A percentile compares a stretch with the other conserved stretches of the same genome.
phyloP scores from a whole-genome alignment of 2,797 vertebrate genomes.

The Sternarchorhynchus goeldii region DNA sequence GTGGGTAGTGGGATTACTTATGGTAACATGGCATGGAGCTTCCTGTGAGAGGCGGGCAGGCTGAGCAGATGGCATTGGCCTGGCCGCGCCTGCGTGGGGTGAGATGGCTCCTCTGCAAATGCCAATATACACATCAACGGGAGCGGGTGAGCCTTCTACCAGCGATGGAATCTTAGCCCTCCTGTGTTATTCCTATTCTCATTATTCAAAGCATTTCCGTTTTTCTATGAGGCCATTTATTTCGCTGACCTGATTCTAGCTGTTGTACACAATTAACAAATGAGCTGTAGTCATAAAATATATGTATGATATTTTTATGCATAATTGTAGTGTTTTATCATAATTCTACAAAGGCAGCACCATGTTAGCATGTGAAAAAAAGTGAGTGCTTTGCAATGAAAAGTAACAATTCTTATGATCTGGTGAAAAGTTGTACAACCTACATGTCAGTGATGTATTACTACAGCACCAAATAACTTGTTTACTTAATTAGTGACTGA shows the following conservation, averaged over 20 bases:
- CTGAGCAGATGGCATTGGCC: slow-evolving; percentile 75
- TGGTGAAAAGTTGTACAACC: slow-evolving; percentile 55
- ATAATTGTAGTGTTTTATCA: not conserved
- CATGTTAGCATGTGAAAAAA: not conserved
- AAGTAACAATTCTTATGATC: slow-evolving; percentile 40
- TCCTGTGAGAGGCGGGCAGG: slow-evolving; percentile 45
- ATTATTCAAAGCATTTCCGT: not conserved
- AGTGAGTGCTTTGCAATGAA: slow-evolving; percentile 31
- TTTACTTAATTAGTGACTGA: slow-evolving; percentile 63
- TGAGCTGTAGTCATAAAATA: not conserved
- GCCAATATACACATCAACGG: slow-evolving; percentile 59
- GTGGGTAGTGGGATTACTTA: slow-evolving; percentile 67
- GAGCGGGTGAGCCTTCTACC: not conserved
- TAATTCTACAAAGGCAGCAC: not conserved
- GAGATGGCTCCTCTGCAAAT: slow-evolving; percentile 68
- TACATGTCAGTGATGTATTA: slow-evolving; percentile 58
- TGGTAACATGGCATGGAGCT: slow-evolving; percentile 41
- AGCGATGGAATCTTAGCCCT: slow-evolving; percentile 16
- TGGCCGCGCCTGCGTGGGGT: slow-evolving; percentile 73
- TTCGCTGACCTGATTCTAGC: not conserved
- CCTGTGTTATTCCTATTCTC: slow-evolving; percentile 24
- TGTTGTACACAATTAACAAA: not conserved
- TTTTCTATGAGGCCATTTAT: not conserved
- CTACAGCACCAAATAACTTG: slow-evolving; percentile 55
- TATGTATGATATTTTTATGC: not conserved